Evolutionary conservation across 2,888 invertebrate species (phyloP).

Genomic region (Amorpha juglandis): DNA sequence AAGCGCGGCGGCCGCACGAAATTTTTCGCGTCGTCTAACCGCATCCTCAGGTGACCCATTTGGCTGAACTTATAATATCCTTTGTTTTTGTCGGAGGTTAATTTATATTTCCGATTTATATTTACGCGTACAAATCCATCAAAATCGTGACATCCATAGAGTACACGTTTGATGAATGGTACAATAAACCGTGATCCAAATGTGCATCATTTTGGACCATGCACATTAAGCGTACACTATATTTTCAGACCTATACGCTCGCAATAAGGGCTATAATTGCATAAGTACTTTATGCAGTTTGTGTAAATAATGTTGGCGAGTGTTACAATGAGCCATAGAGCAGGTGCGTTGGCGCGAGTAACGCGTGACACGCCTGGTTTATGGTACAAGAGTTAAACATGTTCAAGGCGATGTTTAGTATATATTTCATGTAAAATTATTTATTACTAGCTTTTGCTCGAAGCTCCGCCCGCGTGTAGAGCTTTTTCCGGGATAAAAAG

Average conservation of each 20-base stretch:
- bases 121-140: not conserved
- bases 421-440: not conserved
- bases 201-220: not conserved
- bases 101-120: not conserved
- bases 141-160: slow-evolving; percentile 11
- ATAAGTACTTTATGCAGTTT: not conserved
- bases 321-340: slow-evolving; percentile 51
- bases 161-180: not conserved
- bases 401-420: not conserved
- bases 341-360: slow-evolving; percentile 51
- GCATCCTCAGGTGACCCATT: no score
- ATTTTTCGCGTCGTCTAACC: no score
- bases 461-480: no score
- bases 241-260: not conserved
- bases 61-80: no score
- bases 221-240: not conserved
- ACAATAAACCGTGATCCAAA: not conserved
- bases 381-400: slow-evolving; percentile 28
- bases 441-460: no score
- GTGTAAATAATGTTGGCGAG: not conserved
- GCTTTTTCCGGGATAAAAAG: no score
- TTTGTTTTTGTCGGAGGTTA: not conserved
- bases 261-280: not conserved
- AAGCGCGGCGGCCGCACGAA: no score
- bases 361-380: slow-evolving; percentile 49